Base-by-base conservation (phyloP, 2,888 invertebrate genomes). In the Aleiodes testaceus region DNA sequence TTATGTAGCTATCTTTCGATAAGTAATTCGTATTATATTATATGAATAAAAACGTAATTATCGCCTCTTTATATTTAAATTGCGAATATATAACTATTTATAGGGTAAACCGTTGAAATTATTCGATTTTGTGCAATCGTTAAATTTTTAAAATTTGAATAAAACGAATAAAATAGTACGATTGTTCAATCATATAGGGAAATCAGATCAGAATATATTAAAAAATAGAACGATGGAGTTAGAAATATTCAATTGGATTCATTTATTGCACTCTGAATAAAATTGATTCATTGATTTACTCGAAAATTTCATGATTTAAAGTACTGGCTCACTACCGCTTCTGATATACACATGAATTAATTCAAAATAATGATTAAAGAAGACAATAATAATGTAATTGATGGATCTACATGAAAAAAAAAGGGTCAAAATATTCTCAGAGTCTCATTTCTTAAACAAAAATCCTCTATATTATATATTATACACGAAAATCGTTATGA, bases 401-500 rank as follows among this genome's bases (percentile, higher is more conserved):
- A 36, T 11, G 36, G 11, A 36, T 3, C 36, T n/a, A n/a, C n/a
- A n/a, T n/a, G 36, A 6, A 11, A 49, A 11, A 49, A 47, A 49
- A 49, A 49, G 14, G 26, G 2, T 49, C 1, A 2, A 14, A 49
- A 12, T 49, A 5, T n/a, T 49, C 14, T 49, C 14, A 2, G 7
- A 6, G 59, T 18, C 14, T 16, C 26, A 14, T 3, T 14, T 36
- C 5, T 3, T 59, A 59, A 59, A 59, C 16, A 59, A 59, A 59
- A 59, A 30, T 16, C 42, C 11, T 36, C 36, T 59, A 59, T 36
- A 59, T 59, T 59, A 59, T 59, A 59, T 59, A 59, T 59, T 9
- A 42, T 59, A 59, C 59, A 59, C 26, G 36, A 59, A 59, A 59
- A 59, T n/a, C 36, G 59, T 42, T 59, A 59, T 16, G 59, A 59